Evolutionary conservation across 2,888 invertebrate species (phyloP).

Genomic region (Eutolmus rufibarbis): DNA sequence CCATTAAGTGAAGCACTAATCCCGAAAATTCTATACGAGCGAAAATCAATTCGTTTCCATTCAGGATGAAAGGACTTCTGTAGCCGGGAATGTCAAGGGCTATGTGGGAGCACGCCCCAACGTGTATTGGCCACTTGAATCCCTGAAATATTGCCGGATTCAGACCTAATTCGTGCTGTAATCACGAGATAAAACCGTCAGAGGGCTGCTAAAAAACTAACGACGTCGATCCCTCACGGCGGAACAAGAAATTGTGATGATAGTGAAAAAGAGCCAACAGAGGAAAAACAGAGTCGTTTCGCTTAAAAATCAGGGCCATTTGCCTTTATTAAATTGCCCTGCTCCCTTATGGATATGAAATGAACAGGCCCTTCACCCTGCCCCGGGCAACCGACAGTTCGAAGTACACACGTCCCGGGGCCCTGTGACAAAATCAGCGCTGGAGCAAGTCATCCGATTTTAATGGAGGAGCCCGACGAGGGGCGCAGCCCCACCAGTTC

Average conservation of each 20-base stretch:
- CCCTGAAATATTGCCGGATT: neutral
- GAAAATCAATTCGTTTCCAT: neutral
- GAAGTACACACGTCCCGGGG: neutral
- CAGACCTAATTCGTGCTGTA: neutral
- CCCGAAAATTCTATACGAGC: neutral
- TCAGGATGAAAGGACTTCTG: neutral
- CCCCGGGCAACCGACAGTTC: neutral
- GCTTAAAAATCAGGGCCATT: conserved; percentile 17
- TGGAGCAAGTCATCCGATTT: neutral
- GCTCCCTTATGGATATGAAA: conserved; percentile 15
- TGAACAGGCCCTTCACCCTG: neutral
- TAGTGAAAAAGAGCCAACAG: neutral
- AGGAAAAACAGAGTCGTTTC: neutral
- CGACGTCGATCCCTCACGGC: neutral
- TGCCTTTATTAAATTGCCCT: conserved; percentile 6
- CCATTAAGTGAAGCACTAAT: neutral
- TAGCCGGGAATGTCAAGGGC: neutral
- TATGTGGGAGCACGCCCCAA: neutral
- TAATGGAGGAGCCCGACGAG: neutral
- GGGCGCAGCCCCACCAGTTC: neutral
- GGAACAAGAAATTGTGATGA: neutral
- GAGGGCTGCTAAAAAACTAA: neutral
- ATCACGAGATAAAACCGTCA: conserved; percentile 13
- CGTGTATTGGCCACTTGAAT: neutral
- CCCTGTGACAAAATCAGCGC: neutral